Conservation (phyloP, 2,113 vertebrate species). For the Callocephalon fimbriatum region DNA sequence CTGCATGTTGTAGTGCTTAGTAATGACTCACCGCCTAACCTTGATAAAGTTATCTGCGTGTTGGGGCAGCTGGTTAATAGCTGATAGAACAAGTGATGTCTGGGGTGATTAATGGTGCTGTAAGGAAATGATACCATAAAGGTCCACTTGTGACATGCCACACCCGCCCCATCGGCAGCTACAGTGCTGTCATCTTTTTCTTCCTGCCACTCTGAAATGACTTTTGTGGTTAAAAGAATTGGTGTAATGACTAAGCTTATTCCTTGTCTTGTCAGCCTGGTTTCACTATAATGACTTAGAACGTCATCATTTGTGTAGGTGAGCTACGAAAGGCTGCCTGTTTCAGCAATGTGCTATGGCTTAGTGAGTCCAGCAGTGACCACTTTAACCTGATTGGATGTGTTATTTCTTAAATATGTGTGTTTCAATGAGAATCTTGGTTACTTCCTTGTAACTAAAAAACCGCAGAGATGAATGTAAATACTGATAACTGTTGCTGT, state of each 20-base stretch:
- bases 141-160: neutral
- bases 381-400: neutral
- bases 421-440: neutral
- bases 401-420: neutral
- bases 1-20: neutral
- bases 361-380: neutral
- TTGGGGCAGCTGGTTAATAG: constrained; percentile 41
- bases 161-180: neutral
- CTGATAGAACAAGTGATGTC: constrained; percentile 35
- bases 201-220: neutral
- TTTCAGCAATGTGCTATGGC: neutral
- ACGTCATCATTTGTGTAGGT: neutral
- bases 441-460: constrained; percentile 12
- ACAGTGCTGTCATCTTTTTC: neutral
- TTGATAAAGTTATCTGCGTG: constrained; percentile 35
- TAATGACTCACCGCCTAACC: constrained; percentile 9
- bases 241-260: neutral
- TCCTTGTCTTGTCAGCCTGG: neutral
- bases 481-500: neutral
- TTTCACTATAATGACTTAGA: neutral
- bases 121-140: constrained; percentile 34
- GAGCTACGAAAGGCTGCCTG: neutral
- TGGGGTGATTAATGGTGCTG: constrained; percentile 33
- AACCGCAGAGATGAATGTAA: neutral
- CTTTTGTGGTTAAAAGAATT: neutral